A percentile compares a stretch with the other conserved stretches of the same genome.
Conservation (phyloP, 2,888 invertebrate species). For the Oconnorella tubifera region DNA sequence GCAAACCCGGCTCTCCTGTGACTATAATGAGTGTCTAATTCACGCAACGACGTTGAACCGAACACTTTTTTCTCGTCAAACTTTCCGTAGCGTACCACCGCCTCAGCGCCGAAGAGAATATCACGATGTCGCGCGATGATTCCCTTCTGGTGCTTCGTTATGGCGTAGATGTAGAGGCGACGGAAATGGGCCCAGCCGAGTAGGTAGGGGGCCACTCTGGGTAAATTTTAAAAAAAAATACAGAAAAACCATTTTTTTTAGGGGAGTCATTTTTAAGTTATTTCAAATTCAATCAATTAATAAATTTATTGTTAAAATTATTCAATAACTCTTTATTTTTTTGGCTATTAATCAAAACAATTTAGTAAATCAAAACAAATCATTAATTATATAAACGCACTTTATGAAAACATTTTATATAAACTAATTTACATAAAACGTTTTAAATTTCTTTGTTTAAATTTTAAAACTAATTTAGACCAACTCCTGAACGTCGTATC, state of each 20-base stretch:
- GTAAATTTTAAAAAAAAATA: neutral
- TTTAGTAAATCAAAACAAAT: too few relatives aligned
- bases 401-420: too few relatives aligned
- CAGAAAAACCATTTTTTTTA: neutral
- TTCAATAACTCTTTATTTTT: too few relatives aligned
- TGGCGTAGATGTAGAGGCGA: conserved; percentile 82
- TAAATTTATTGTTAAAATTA: too few relatives aligned
- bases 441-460: too few relatives aligned
- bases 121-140: conserved; percentile 80
- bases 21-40: conserved; percentile 85
- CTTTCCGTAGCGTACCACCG: conserved; percentile 63
- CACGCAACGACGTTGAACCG: conserved; percentile 79
- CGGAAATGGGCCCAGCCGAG: conserved; percentile 79
- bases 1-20: conserved; percentile 73
- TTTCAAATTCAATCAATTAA: too few relatives aligned
- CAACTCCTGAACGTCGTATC: conserved; percentile 86
- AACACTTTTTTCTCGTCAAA: conserved; percentile 75
- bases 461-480: too few relatives aligned
- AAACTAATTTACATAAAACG: too few relatives aligned
- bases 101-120: conserved; percentile 70
- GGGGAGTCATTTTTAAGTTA: too few relatives aligned
- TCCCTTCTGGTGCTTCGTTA: conserved; percentile 86
- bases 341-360: too few relatives aligned
- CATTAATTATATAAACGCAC: too few relatives aligned
- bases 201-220: conserved; percentile 24